These are phyloP conservation scores for Orthonyx spaldingii DNA, from an alignment of 2,113 vertebrate genomes.

Conservation along the genomic window DNA sequence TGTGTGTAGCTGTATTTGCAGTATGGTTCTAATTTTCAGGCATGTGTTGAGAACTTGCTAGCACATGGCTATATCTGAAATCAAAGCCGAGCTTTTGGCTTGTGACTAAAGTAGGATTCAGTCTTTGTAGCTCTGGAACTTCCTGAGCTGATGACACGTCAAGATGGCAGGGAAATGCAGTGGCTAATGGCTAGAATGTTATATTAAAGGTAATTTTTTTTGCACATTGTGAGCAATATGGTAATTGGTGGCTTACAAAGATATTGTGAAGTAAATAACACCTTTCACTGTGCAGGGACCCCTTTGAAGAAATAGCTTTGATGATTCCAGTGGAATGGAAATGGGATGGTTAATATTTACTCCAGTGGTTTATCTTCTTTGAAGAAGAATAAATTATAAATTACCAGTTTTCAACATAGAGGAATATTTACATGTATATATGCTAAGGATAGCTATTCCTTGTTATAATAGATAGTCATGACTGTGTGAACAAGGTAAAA, in stretches of 20 bases:
- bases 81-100: slow-evolving; percentile 16
- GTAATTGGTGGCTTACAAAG: not conserved
- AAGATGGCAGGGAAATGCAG: not conserved
- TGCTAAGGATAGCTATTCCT: not conserved
- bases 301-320: slow-evolving; percentile 7
- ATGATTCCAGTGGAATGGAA: not conserved
- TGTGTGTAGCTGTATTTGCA: not conserved
- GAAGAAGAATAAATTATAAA: not conserved
- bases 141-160: not conserved
- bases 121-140: not conserved
- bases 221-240: not conserved
- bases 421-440: not conserved
- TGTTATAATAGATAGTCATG: not conserved
- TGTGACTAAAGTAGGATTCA: not conserved
- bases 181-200: not conserved
- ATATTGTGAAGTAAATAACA: not conserved
- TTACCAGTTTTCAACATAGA: not conserved
- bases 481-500: not conserved
- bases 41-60: not conserved
- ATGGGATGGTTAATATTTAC: not conserved
- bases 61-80: not conserved
- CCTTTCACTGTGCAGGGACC: not conserved
- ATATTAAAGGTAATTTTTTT: not conserved
- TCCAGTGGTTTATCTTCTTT: not conserved
- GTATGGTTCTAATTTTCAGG: not conserved